These are phyloP conservation scores for Macrophya annulata DNA, from an alignment of 2,888 invertebrate genomes.

Conservation along the genomic window DNA sequence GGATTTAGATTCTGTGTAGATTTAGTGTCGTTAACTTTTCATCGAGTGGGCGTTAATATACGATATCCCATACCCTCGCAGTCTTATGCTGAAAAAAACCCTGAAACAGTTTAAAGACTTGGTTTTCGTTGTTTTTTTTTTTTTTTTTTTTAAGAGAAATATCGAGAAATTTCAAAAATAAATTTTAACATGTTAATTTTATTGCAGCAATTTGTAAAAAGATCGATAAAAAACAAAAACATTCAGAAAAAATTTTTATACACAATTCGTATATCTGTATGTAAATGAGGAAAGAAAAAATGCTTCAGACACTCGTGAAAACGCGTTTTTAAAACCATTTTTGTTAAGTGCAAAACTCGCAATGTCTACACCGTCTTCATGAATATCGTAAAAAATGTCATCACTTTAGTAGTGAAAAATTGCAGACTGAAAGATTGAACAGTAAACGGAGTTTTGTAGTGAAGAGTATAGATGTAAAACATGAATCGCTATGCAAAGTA, in stretches of 20 bases:
- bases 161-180: too few species aligned
- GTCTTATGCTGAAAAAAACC: not conserved
- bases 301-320: not conserved
- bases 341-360: not conserved
- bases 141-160: too few species aligned
- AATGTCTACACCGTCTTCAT: not conserved
- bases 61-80: not conserved
- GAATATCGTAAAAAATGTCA: not conserved
- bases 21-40: constrained; percentile 28
- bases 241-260: not conserved
- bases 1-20: not conserved
- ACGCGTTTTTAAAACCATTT: not conserved
- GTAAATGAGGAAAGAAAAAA: not conserved
- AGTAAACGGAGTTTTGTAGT: not conserved
- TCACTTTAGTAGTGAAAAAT: not conserved
- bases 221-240: not conserved
- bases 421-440: not conserved
- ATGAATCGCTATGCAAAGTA: not conserved
- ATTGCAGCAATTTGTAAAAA: too few species aligned
- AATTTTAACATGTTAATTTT: too few species aligned
- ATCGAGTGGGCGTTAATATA: constrained; percentile 30
- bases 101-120: not conserved
- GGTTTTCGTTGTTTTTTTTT: not conserved
- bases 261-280: not conserved
- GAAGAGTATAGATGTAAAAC: not conserved